Base-by-base conservation (phyloP, 2,113 vertebrate species). In the Vanacampus margaritifer region DNA sequence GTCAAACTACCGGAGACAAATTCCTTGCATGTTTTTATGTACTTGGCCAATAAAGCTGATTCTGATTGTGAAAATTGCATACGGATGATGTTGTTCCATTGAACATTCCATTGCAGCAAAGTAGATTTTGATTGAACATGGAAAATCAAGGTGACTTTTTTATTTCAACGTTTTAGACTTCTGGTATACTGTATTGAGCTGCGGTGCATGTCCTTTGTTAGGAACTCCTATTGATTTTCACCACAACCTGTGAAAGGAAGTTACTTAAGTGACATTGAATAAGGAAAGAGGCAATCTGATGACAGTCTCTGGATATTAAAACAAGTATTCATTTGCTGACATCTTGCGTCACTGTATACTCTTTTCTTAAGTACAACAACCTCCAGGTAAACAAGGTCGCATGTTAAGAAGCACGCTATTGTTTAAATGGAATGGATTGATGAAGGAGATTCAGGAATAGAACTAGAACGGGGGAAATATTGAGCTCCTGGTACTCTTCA, bases 181-280 rank as follows among this genome's bases (percentile, higher is more conserved):
- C 24, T 75, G 68, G 72, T 41, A 13, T 13, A 76, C 28, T 28
- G 46, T 48, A 19, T 58, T 56, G 53, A 86, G 80, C 75, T 71
- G 73, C 54, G 68, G 68, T 71, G 39, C 56, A 14, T 79, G 80
- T 83, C 71, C 70, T 87, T 80, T 84, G 71, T 57, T 78, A 50
- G 65, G 69, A 71, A 80, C 78, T 79, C 46, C 37, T 70, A 90
- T 88, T 72, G 82, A 90, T 90, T 88, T 85, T 82, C 53, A 82
- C 72, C 82, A 70, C 66, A 2, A 50, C 64, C 68, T 73, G 74
- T 67, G 71, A 81, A 67, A 80, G 73, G 63, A 46, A 46, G 7
- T 68, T 24, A 53, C 73, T 83, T 82, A 80, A 87, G 68, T 83
- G 72, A 86, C 85, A 87, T 77, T 74, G 72, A 84, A 84, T 82